Conservation (phyloP, 2,888 invertebrate species). For the Drosophila silvestris region DNA sequence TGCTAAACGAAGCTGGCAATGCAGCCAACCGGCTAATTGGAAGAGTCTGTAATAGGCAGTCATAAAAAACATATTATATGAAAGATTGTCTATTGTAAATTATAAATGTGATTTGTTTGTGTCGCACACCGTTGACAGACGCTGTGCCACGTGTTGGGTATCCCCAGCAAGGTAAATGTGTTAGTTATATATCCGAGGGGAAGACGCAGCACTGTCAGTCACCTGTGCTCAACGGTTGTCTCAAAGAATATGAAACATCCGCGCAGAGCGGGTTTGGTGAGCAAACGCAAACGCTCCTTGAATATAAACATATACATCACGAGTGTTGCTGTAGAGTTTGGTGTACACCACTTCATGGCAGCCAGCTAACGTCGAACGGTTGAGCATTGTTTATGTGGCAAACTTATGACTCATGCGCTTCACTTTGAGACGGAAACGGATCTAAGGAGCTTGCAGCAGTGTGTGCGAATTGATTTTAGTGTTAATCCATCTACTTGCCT, state of each 20-base stretch:
- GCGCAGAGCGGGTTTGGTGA: slow-evolving; percentile 23
- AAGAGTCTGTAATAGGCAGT: slow-evolving; percentile 85
- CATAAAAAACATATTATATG: slow-evolving; percentile 11
- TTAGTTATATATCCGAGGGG: slow-evolving; percentile 1
- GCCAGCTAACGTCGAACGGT: slow-evolving; percentile 55
- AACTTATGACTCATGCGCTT: slow-evolving; percentile 86
- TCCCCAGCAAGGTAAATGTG: slow-evolving; percentile 68
- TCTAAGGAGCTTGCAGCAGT: slow-evolving; percentile 85
- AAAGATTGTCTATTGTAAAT: slow-evolving; percentile 3
- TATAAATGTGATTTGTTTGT: slow-evolving; percentile 32
- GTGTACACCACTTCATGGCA: slow-evolving; percentile 65
- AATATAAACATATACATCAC: slow-evolving; percentile 41
- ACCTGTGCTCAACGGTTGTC: slow-evolving; percentile 30
- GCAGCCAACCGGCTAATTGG: slow-evolving; percentile 91
- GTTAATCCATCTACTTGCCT: slow-evolving; percentile 86
- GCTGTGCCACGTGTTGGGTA: slow-evolving; percentile 54
- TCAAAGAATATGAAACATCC: slow-evolving; percentile 81
- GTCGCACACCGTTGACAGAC: slow-evolving; percentile 62
- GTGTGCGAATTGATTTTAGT: background rate
- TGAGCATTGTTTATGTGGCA: slow-evolving; percentile 82
- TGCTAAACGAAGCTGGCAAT: slow-evolving; percentile 91
- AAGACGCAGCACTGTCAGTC: slow-evolving; percentile 19
- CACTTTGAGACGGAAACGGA: slow-evolving; percentile 85
- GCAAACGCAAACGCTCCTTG: slow-evolving; percentile 7
- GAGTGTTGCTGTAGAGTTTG: slow-evolving; percentile 67